Evolutionary conservation across 2,113 vertebrate genomes (phyloP), one percentile per base, ranked within the genome.

Genomic region (Danionella cerebrum): DNA sequence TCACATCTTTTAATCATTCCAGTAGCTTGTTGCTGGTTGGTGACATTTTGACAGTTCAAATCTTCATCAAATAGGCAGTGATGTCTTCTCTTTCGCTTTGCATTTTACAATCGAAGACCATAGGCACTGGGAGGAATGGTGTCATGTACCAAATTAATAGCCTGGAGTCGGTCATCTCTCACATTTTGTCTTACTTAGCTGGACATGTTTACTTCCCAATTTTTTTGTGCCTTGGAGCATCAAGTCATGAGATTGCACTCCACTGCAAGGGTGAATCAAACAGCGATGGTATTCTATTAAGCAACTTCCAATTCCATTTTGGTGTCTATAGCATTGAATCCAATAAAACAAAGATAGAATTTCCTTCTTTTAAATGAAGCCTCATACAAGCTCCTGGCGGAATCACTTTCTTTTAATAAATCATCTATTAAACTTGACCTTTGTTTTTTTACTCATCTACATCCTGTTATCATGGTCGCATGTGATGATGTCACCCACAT

Each of bases 171-270:
- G 69, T 76, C 80, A 71, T 85, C 81, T 70, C 65, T 50, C 19
- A 76, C 74, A 70, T 82, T 79, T 84, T 79, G 80, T 79, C 79
- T 85, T 78, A 82, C 80, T 71, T 78, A 74, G 72, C 79, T 79
- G 78, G 84, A 87, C 84, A 85, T 88, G 84, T 89, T 88, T 85
- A 88, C 84, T 88, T 85, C 76, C 79, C 76, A 67, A 78, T 70
- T 72, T 58, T 79, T 69, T 33, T 76, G 64, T 53, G 76, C 84
- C 83, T 77, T 59, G 2, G 78, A 84, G 71, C 51, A 64, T 57
- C 73, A 64, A 74, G 63, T 48, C 79, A 83, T 76, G 54, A 71
- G 65, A 73, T 69, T 67, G 78, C 70, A 63, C 65, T 63, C 3
- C 67, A 70, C 69, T 64, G 65, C 70, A 75, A 58, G 18, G 5